A percentile compares a stretch with the other conserved stretches of the same genome.
Evolutionary conservation across 92 coral and sea anemone genomes (phyloP).

Genomic region (Epizoanthus illoricatus): DNA sequence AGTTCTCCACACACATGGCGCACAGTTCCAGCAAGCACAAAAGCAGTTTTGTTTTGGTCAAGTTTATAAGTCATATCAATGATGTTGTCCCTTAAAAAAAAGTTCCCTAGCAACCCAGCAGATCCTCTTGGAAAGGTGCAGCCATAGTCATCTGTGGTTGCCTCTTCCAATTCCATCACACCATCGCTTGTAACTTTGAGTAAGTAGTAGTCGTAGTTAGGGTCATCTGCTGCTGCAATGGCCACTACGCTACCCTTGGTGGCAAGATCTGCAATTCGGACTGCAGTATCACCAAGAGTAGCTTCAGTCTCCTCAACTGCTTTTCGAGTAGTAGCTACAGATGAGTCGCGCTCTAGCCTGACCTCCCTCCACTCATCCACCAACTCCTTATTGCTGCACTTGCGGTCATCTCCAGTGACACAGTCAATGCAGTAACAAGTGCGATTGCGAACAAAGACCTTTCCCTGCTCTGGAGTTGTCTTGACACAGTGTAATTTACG

Average conservation of each 20-base stretch:
- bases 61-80: slow-evolving; percentile 55
- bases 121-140: slow-evolving; percentile 36
- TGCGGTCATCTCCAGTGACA: slow-evolving; percentile 40
- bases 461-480: slow-evolving; percentile 39
- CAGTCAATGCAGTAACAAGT: slow-evolving; percentile 60
- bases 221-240: slow-evolving; percentile 59
- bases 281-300: slow-evolving; percentile 49
- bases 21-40: slow-evolving; percentile 48
- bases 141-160: slow-evolving; percentile 54
- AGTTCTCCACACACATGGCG: neutral
- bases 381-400: slow-evolving; percentile 59
- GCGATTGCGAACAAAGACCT: slow-evolving; percentile 22
- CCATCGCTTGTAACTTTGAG: slow-evolving; percentile 61
- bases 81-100: slow-evolving; percentile 42
- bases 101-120: slow-evolving; percentile 28
- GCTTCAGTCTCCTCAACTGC: slow-evolving; percentile 42
- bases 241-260: slow-evolving; percentile 49
- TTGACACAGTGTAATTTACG: slow-evolving; percentile 45
- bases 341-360: slow-evolving; percentile 44
- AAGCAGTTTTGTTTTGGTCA: slow-evolving; percentile 36
- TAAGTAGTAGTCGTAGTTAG: slow-evolving; percentile 54
- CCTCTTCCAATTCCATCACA: slow-evolving; percentile 44
- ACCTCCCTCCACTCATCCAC: slow-evolving; percentile 61
- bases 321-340: slow-evolving; percentile 55
- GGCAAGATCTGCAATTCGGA: slow-evolving; percentile 44